phyloP scores from a whole-genome alignment of 2,797 vertebrate genomes.

The Leptodactylus fallax region DNA sequence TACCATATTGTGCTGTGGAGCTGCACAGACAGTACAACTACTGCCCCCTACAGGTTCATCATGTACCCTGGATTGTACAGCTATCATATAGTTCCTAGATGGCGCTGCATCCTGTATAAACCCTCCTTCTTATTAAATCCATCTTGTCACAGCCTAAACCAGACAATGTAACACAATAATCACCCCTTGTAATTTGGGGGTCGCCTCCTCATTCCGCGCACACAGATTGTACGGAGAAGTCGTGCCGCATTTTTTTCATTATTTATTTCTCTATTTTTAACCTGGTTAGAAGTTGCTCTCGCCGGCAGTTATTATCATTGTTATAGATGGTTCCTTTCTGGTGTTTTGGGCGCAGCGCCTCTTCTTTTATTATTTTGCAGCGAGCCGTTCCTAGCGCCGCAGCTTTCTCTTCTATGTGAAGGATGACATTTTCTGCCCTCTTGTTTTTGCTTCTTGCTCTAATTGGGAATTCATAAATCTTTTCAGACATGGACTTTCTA shows the following conservation, averaged over 20 bases:
- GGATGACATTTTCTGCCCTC: constrained; percentile 40
- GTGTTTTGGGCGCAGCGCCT: not conserved
- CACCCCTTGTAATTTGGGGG: too few relatives aligned
- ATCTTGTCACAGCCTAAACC: not conserved
- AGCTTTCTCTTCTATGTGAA: constrained; percentile 9
- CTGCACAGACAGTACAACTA: too few relatives aligned
- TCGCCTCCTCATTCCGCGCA: not conserved
- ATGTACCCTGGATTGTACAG: not conserved
- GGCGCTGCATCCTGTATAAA: not conserved
- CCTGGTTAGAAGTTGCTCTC: not conserved
- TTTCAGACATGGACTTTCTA: constrained; percentile 13
- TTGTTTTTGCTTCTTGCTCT: constrained; percentile 34
- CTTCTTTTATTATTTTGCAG: not conserved
- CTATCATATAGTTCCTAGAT: not conserved
- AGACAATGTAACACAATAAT: not conserved
- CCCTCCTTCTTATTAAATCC: not conserved
- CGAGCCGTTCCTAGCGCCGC: not conserved
- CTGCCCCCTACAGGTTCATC: not conserved
- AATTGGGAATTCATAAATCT: constrained; percentile 42
- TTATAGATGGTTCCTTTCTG: not conserved
- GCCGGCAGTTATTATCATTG: not conserved
- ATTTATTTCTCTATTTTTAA: not conserved
- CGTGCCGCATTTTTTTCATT: not conserved
- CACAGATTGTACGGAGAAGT: not conserved
- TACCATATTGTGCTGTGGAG: too few relatives aligned